Evolutionary conservation across 2,888 invertebrate genomes (phyloP), one percentile per base, ranked within the genome.

Genomic region (Lamellibrachia satsuma): DNA sequence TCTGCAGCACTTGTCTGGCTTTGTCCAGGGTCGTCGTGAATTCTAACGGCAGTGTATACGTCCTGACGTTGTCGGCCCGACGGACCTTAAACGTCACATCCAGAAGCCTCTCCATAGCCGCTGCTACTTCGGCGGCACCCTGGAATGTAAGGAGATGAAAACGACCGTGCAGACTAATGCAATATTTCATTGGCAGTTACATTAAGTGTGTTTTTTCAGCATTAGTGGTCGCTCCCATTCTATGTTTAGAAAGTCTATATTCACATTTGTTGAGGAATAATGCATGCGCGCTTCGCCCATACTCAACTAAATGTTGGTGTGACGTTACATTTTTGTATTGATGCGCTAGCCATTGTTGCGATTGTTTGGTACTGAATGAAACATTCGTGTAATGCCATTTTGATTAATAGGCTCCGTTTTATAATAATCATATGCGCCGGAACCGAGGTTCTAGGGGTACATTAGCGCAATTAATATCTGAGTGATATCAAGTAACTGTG

Each of bases 61-160:
- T 75, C 75, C 22, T 75, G 22, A 22, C n/a, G 15, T 15, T 6
- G 22, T n/a, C 75, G 3, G 75, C 22, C 75, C 75, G 75, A 75
- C 6, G 75, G 75, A 75, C 75, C 75, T 75, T 75, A 75, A 75
- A 75, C 75, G 75, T 75, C 75, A 75, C 75, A 75, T 75, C 75
- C 75, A n/a, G 75, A 1, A 22, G 75, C 75, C 6, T 4, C 22
- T 15, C 75, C 75, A 75, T 75, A 6, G 15, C 75, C 22, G 75
- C 75, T 3, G 22, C 75, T 22, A n/a, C n/a, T 22, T 75, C 15
- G 22, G 22, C 75, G n/a, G 75, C 75, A 75, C 15, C 22, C 75
- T 75, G 22, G 75, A 75, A 75, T 4, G 75, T 22, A 75, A 75
- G 22, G 75, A 39, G 39, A 39, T 39, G 39, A 39, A 39, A 39